Conservation (phyloP, 2,113 vertebrate genomes). For the Delphinapterus leucas region DNA sequence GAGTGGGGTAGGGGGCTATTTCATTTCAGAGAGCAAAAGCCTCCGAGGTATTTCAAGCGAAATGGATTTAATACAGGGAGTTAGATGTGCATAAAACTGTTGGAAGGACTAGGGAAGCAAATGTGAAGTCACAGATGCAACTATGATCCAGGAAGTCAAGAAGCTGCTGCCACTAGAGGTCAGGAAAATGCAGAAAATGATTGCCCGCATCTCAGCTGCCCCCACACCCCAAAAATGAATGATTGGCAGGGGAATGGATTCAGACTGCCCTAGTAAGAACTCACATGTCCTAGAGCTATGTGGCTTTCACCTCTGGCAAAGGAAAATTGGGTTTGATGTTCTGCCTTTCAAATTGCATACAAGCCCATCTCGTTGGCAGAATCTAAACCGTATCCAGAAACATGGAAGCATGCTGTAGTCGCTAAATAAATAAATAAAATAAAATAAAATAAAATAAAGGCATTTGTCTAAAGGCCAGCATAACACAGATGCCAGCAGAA, state of each 20-base stretch:
- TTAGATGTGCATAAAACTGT: background rate
- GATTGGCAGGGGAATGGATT: background rate
- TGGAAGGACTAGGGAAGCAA: background rate
- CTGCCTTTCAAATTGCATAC: background rate
- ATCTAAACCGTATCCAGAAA: background rate
- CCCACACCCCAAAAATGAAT: background rate
- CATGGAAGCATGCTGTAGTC: background rate
- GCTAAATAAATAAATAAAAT: background rate
- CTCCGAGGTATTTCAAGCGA: background rate
- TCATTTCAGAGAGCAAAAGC: background rate
- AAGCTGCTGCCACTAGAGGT: conserved; percentile 33
- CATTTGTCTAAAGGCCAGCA: background rate
- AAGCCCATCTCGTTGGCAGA: background rate
- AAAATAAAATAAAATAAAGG: background rate
- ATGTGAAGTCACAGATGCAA: background rate
- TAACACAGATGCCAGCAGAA: conserved; percentile 27
- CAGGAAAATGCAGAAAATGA: conserved; percentile 41
- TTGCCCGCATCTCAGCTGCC: background rate
- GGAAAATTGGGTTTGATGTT: background rate
- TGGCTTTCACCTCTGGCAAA: background rate
- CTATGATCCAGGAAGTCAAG: background rate
- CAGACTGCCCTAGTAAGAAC: background rate
- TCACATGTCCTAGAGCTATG: background rate
- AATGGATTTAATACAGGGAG: background rate
- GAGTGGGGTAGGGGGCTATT: background rate